Conservation (phyloP, 2,797 vertebrate species). For the Pangasius krempfi region DNA sequence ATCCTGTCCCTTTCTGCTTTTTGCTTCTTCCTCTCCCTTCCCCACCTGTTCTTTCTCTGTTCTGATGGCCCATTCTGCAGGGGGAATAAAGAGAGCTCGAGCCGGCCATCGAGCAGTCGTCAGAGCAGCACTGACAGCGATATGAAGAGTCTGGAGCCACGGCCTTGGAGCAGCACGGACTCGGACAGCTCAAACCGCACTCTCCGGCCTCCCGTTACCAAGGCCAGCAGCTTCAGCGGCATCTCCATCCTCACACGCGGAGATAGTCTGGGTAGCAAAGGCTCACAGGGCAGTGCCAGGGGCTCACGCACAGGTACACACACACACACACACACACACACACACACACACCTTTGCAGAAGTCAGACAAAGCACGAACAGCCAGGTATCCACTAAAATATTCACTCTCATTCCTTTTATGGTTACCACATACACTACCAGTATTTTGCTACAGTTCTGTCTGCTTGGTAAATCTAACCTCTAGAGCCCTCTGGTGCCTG, state of each 20-base stretch:
- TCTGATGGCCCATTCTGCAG: conserved; percentile 69
- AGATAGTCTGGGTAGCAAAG: conserved; percentile 93
- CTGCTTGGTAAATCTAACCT: neutral
- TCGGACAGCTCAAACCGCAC: conserved; percentile 91
- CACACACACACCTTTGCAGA: neutral
- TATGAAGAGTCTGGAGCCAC: conserved; percentile 93
- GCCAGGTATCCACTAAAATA: neutral
- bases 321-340: conserved; percentile 26
- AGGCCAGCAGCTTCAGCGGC: conserved; percentile 99
- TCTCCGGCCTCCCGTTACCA: conserved; percentile 93
- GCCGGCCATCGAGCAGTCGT: conserved; percentile 89
- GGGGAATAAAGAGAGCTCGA: conserved; percentile 89
- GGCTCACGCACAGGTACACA: conserved; percentile 79
- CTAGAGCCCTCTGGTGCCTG: neutral
- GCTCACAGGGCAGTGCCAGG: conserved; percentile 79
- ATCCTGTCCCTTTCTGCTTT: conserved; percentile 5
- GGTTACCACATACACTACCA: neutral
- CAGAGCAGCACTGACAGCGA: conserved; percentile 99
- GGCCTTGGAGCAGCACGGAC: conserved; percentile 99
- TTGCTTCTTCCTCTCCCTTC: neutral
- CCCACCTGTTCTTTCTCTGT: conserved; percentile 13
- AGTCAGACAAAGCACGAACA: neutral
- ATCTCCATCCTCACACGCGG: conserved; percentile 97
- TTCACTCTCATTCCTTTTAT: neutral
- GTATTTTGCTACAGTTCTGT: neutral